Percentiles rank a stretch among this genome's conserved stretches.
Evolutionary conservation across 2,888 invertebrate genomes (phyloP).

Genomic region (Xanthia icteritia): DNA sequence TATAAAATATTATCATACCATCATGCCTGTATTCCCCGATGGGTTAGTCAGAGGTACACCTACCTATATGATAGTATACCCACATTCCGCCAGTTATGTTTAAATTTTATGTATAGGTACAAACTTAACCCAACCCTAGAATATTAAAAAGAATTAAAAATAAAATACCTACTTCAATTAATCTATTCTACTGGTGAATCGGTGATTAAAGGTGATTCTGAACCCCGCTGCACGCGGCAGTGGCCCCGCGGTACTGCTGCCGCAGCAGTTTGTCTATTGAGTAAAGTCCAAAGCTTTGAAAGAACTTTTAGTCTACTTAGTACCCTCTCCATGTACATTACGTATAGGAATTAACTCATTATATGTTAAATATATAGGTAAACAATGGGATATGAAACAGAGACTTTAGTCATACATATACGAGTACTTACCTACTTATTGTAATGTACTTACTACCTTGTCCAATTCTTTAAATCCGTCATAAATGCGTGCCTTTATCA

Average conservation of each 20-base stretch:
- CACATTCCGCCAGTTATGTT: too few relatives aligned
- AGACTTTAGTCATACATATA: not conserved
- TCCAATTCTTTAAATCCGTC: constrained; percentile 22
- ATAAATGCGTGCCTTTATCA: constrained; percentile 11
- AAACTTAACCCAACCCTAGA: not conserved
- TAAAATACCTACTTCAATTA: not conserved
- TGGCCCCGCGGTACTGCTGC: too few relatives aligned
- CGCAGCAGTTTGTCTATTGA: not conserved
- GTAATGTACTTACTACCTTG: not conserved
- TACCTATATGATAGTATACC: not conserved
- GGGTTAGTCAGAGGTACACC: not conserved
- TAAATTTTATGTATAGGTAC: too few relatives aligned
- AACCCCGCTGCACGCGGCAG: too few relatives aligned
- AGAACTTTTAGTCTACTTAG: not conserved
- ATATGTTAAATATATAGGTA: not conserved
- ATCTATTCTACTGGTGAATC: not conserved
- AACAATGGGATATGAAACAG: constrained; percentile 34
- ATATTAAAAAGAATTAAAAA: not conserved
- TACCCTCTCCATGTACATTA: too few relatives aligned
- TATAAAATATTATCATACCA: not conserved
- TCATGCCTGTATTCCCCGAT: not conserved
- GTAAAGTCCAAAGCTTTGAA: not conserved
- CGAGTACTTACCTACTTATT: not conserved
- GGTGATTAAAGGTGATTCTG: not conserved
- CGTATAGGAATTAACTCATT: too few relatives aligned